These are phyloP conservation scores for Byasa hedistus DNA, from an alignment of 2,888 invertebrate genomes.

Conservation along the genomic window DNA sequence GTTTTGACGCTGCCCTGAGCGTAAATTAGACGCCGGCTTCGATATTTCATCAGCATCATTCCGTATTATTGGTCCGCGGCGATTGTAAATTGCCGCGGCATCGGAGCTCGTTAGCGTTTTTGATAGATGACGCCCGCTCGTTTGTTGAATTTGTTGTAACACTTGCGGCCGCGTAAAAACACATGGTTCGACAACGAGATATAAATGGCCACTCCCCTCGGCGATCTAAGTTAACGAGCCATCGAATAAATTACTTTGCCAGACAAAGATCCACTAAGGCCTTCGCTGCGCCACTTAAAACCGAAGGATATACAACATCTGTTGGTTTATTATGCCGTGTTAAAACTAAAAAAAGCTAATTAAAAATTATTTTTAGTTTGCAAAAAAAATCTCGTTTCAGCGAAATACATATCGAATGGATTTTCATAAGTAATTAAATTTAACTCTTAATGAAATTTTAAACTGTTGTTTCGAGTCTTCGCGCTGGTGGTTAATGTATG, in stretches of 20 bases:
- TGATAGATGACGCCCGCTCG: slow-evolving; percentile 77
- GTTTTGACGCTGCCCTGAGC: slow-evolving; percentile 50
- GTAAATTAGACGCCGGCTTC: slow-evolving; percentile 50
- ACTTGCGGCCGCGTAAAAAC: slow-evolving; percentile 71
- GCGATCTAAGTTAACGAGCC: slow-evolving; percentile 77
- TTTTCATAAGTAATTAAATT: neutral
- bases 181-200: slow-evolving; percentile 73
- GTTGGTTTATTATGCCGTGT: slow-evolving; percentile 6
- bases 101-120: slow-evolving; percentile 77
- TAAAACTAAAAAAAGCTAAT: slow-evolving; percentile 37
- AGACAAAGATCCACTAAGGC: slow-evolving; percentile 38
- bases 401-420: neutral
- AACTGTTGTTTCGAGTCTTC: neutral
- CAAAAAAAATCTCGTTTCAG: neutral
- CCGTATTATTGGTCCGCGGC: slow-evolving; percentile 68
- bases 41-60: slow-evolving; percentile 65
- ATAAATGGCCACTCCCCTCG: slow-evolving; percentile 76
- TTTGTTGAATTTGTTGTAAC: slow-evolving; percentile 77
- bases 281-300: slow-evolving; percentile 35
- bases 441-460: neutral
- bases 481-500: slow-evolving; percentile 24
- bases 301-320: slow-evolving; percentile 19
- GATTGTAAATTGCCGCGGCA: slow-evolving; percentile 73
- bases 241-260: slow-evolving; percentile 67
- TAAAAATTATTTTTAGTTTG: neutral